phyloP scores from a whole-genome alignment of 35 echinoderm and acorn worm genomes.

The Stichopus chloronotus region DNA sequence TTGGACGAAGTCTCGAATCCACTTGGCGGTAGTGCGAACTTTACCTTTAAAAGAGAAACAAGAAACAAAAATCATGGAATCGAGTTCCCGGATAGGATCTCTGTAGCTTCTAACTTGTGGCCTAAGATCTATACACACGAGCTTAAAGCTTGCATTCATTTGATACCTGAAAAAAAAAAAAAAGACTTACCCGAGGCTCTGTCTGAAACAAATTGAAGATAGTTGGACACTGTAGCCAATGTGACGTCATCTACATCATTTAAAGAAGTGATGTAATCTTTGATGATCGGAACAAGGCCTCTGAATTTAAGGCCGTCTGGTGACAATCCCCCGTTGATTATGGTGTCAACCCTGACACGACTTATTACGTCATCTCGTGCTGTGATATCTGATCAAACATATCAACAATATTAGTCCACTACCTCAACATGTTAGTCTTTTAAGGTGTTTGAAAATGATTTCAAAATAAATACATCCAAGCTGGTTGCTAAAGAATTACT shows the following conservation, averaged over 20 bases:
- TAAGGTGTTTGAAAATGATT: too few relatives aligned
- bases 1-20: conserved; percentile 82
- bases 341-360: conserved; percentile 58
- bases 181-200: conserved; percentile 68
- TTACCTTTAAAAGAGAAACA: conserved; percentile 51
- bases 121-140: not conserved
- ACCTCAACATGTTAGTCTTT: too few relatives aligned
- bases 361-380: too few relatives aligned
- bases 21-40: conserved; percentile 71
- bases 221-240: conserved; percentile 60
- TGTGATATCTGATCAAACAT: too few relatives aligned
- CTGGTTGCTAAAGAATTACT: too few relatives aligned
- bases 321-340: conserved; percentile 80
- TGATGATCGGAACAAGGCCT: conserved; percentile 76
- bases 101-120: not conserved
- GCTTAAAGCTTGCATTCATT: not conserved
- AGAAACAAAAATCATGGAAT: too few relatives aligned
- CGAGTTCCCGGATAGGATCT: not conserved
- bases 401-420: too few relatives aligned
- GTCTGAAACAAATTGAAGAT: conserved; percentile 80
- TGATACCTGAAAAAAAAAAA: not conserved
- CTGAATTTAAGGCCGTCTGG: conserved; percentile 65
- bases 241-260: conserved; percentile 81
- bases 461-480: too few relatives aligned
- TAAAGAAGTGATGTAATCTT: conserved; percentile 72